A percentile compares a stretch with the other conserved stretches of the same genome.
phyloP scores from a whole-genome alignment of 2,113 vertebrate species.

The Gymnorhina tibicen region DNA sequence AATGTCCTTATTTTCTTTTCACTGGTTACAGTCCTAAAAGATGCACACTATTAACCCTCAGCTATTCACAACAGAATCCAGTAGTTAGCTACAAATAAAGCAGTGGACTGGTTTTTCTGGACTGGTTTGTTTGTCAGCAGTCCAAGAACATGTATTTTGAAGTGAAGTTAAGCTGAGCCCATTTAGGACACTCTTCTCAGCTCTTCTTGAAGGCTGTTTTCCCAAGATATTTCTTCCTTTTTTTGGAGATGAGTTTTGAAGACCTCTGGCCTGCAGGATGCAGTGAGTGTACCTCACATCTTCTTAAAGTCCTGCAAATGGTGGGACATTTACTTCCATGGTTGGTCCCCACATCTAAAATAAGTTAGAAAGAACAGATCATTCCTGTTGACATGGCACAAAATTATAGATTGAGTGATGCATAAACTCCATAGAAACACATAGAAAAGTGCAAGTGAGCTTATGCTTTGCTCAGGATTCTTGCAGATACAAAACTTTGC shows the following conservation, averaged over 20 bases:
- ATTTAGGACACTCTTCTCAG: not conserved
- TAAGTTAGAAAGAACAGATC: not conserved
- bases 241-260: not conserved
- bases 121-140: not conserved
- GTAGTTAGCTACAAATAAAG: not conserved
- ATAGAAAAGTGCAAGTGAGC: not conserved
- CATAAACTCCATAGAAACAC: not conserved
- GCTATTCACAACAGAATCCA: not conserved
- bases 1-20: constrained; percentile 37
- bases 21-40: not conserved
- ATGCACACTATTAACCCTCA: not conserved
- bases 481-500: not conserved
- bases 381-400: not conserved
- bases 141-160: not conserved
- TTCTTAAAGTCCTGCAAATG: not conserved
- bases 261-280: not conserved
- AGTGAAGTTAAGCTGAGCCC: not conserved
- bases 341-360: not conserved
- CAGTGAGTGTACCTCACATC: not conserved
- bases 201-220: not conserved
- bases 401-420: not conserved
- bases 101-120: not conserved
- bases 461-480: not conserved
- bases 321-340: not conserved
- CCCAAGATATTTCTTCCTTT: not conserved